Evolutionary conservation across 2,888 invertebrate genomes (phyloP).

Genomic region (Slavum lentiscoides): DNA sequence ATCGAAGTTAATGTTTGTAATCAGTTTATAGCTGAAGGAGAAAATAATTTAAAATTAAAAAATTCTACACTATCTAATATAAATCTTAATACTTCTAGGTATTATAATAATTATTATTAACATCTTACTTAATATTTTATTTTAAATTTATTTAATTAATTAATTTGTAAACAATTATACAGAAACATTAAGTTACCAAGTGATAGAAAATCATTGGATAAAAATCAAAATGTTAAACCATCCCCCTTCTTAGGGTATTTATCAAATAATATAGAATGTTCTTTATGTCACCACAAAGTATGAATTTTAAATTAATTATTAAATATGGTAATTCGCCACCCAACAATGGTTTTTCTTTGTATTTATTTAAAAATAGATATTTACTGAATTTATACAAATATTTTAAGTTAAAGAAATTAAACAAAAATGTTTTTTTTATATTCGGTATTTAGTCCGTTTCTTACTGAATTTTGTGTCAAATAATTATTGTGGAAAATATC

Average conservation of each 20-base stretch:
- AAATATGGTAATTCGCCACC: background rate
- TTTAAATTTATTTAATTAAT: background rate
- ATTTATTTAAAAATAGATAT: background rate
- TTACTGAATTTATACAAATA: too few species aligned
- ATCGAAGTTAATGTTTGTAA: background rate
- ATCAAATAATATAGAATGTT: constrained; percentile 76
- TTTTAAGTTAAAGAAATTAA: too few species aligned
- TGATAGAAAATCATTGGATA: constrained; percentile 39
- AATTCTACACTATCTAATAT: constrained; percentile 7
- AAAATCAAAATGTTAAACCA: constrained; percentile 60
- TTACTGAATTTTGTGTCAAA: too few species aligned
- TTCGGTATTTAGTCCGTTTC: too few species aligned
- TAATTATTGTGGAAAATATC: too few species aligned
- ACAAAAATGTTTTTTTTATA: too few species aligned
- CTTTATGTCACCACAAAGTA: constrained; percentile 66
- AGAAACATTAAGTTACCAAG: constrained; percentile 14
- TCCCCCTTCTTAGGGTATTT: constrained; percentile 77
- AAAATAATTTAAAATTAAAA: background rate
- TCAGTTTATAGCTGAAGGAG: background rate
- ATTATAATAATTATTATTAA: constrained; percentile 2
- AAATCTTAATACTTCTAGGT: constrained; percentile 13
- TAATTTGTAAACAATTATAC: background rate
- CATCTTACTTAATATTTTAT: background rate
- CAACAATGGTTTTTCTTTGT: too few species aligned
- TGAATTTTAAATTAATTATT: constrained; percentile 15